Conservation (phyloP, 1,140 invertebrate genomes). For the Brevipalpus yothersi region DNA sequence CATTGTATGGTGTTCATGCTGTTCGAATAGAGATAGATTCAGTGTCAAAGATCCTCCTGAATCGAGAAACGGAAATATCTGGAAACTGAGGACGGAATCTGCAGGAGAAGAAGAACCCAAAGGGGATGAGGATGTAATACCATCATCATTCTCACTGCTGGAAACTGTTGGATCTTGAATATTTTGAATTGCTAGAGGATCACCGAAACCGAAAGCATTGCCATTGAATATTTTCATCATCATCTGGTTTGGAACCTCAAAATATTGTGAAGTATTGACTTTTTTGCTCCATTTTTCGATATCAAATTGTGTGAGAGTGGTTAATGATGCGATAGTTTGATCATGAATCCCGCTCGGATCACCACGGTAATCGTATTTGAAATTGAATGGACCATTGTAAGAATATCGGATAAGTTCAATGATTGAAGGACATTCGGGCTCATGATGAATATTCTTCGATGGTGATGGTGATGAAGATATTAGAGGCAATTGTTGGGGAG, state of each 20-base stretch:
- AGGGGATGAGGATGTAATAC: background rate
- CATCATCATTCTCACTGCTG: background rate
- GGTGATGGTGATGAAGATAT: background rate
- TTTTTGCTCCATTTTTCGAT: background rate
- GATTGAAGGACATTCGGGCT: conserved; percentile 4
- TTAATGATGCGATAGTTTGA: conserved; percentile 4
- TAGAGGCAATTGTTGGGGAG: background rate
- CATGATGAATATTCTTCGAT: background rate
- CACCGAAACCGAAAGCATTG: background rate
- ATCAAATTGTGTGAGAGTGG: background rate
- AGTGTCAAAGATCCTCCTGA: conserved; percentile 29
- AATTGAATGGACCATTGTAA: conserved; percentile 14
- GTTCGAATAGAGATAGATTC: conserved; percentile 3
- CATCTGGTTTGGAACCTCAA: background rate
- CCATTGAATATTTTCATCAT: background rate
- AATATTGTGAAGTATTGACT: background rate
- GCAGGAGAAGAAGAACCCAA: background rate
- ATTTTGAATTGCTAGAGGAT: conserved; percentile 20
- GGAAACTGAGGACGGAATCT: conserved; percentile 22
- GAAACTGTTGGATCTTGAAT: conserved; percentile 7
- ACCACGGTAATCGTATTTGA: conserved; percentile 11
- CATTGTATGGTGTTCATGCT: background rate
- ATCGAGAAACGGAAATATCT: conserved; percentile 27
- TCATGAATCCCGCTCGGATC: conserved; percentile 15
- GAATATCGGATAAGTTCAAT: conserved; percentile 25